Conservation (phyloP, 53 echinoderm and acorn worm genomes). For the Patiria pectinifera region DNA sequence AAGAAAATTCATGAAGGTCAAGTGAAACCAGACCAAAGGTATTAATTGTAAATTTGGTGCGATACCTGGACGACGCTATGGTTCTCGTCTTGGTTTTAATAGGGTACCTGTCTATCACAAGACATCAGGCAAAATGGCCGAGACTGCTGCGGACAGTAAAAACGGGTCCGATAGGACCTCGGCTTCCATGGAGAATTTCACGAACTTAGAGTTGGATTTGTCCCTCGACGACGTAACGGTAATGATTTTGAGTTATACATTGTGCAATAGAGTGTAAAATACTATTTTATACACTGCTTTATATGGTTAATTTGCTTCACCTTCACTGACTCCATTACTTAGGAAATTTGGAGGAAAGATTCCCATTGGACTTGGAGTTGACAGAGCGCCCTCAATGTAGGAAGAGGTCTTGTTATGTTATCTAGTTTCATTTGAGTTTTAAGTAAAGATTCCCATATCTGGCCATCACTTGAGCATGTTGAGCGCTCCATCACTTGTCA, state of each 20-base stretch:
- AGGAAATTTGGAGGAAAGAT: too few relatives aligned
- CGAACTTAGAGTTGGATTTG: conserved; percentile 59
- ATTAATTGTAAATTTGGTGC: neutral
- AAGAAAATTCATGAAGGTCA: neutral
- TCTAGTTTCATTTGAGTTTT: too few relatives aligned
- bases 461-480: too few relatives aligned
- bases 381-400: too few relatives aligned
- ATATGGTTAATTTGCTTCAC: too few relatives aligned
- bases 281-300: neutral
- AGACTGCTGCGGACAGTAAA: neutral
- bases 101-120: neutral
- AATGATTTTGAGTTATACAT: neutral
- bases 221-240: conserved; percentile 69
- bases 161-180: conserved; percentile 10
- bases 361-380: too few relatives aligned
- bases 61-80: neutral
- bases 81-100: too few relatives aligned
- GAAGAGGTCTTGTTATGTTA: too few relatives aligned
- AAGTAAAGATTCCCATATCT: too few relatives aligned
- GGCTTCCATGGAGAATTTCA: conserved; percentile 21
- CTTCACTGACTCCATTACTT: too few relatives aligned
- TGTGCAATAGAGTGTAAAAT: neutral
- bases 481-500: too few relatives aligned
- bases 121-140: neutral
- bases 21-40: neutral